Evolutionary conservation across 2,113 vertebrate species (phyloP).

Genomic region (Paradisaea rubra): DNA sequence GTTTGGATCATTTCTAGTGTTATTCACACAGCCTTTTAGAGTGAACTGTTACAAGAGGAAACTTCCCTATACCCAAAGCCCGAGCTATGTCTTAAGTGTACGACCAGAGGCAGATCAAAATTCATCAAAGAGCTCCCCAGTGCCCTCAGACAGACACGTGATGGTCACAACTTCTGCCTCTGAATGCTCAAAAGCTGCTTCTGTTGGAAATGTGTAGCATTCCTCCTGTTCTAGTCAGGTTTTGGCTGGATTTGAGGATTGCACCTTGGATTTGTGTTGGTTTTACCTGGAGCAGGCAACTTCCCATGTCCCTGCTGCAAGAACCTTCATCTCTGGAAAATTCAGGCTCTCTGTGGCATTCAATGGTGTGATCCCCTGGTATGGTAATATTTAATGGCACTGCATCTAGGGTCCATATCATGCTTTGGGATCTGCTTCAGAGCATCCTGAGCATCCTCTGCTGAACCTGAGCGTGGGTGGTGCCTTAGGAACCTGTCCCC

Average conservation of each 20-base stretch:
- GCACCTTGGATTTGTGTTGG: background rate
- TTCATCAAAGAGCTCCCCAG: background rate
- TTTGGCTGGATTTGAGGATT: background rate
- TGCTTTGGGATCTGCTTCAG: background rate
- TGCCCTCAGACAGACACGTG: background rate
- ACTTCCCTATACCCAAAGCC: background rate
- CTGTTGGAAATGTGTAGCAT: background rate
- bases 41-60: background rate
- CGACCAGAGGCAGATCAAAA: background rate
- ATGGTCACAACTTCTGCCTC: background rate
- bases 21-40: conserved; percentile 10
- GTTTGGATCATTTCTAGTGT: background rate
- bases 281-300: background rate
- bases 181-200: background rate
- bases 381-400: fast-evolving
- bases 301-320: background rate
- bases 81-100: background rate
- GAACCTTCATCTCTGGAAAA: background rate
- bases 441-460: background rate
- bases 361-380: background rate
- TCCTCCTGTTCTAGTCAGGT: background rate
- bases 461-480: background rate
- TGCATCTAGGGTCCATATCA: background rate
- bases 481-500: background rate
- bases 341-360: background rate